Base-by-base conservation (phyloP, 2,113 vertebrate genomes). In the Gallinago undulata region DNA sequence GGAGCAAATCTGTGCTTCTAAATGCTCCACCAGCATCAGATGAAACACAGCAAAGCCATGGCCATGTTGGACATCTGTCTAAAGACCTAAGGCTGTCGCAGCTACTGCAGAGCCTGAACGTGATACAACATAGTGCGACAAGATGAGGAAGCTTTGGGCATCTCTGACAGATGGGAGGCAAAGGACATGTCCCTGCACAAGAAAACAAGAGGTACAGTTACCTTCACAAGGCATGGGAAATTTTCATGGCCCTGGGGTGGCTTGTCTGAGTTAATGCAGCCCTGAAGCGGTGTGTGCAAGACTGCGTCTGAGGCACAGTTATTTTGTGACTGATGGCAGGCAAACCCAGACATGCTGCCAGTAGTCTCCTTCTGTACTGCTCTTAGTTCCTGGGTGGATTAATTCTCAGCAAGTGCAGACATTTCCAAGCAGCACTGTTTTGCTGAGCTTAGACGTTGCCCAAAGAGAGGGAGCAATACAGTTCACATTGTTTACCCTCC, bases 1-100 rank as follows among this genome's bases (percentile, higher is more conserved):
- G 21, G 31, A 88, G n/a, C 5, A 84, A 81, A 10, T 51, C 33
- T 13, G 13, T 63, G 13, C 4, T 67, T 90, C 39, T 84, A 64
- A 86, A 57, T 0, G 5, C 22, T 87, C 17, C 35, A 75, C 7
- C 10, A 45, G 31, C 22, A 51, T 68, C 0, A 0, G 28, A 72
- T n/a, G 11, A 84, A 95, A 82, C 7, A 67, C 19, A 57, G 39
- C 13, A 79, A 91, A 82, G 2, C 31, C 10, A 6, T 13, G 31
- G 22, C 3, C 43, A 68, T 19, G 8, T 17, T 76, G n/a, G 22
- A 55, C 53, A 73, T 53, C 37, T 47, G 9, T 19, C 43, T 79
- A 19, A 91, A 79, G 24, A 59, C 17, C 24, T 41, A 62, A 76
- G 41, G 39, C 41, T 79, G 28, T 47, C 25, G 25, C 24, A 68